Evolutionary conservation across 2,888 invertebrate genomes (phyloP), one percentile per base, ranked within the genome.

Genomic region (Noctua fimbriata): DNA sequence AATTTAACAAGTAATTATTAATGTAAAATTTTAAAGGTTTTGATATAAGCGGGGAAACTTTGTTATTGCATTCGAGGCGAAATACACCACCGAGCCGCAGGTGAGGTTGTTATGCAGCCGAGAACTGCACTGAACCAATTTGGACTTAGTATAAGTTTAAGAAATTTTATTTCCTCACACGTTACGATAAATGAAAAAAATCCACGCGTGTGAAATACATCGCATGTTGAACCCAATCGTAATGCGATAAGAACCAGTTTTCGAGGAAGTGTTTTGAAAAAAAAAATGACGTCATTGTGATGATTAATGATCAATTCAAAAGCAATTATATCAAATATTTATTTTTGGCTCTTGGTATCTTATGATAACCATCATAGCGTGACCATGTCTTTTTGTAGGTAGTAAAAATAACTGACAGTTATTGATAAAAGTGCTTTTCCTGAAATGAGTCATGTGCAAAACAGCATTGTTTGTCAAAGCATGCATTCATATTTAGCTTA

Each of bases 401-500:
- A 10, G 10, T 21, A 32, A 32, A 65, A 65, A 32, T 52, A 47
- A 65, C 55, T 72, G 36, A 18, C n/a, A 21, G 21, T 36, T 36
- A n/a, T 32, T 28, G 75, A 58, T 74, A 36, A 67, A 36, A 72
- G 41, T 28, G n/a, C 41, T 72, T 84, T 84, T 71, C 71, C 21
- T 24, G 24, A 84, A 36, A 41, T 82, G 79, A 79, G n/a, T 79
- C 55, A 78, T 55, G 67, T 67, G 41, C 3, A 41, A 9, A 44
- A 44, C 41, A 67, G 9, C 0, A 67, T n/a, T 44, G 9, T n/a
- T 67, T 44, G 3, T 7, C 47, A 65, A 32, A 5, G 21, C 9
- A 24, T 47, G 32, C 41, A 65, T 75, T 28, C 41, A 41, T 41
- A 41, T 41, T 41, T 14, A 41, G 14, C 9, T 16, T 28, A 47